Evolutionary conservation across 2,888 invertebrate species (phyloP).

Genomic region (Papilio protenor): DNA sequence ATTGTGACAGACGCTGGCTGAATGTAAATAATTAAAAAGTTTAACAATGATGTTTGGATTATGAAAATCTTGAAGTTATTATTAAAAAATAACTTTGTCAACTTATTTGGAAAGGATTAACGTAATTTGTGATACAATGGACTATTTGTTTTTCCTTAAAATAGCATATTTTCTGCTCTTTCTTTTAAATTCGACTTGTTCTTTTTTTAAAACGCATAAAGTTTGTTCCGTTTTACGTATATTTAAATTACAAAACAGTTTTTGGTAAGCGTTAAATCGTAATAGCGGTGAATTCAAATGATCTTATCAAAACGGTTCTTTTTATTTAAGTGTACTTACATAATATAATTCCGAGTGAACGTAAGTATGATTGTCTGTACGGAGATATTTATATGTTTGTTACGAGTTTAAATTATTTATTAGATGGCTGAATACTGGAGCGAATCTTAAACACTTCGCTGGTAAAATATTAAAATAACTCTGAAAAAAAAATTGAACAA

Average conservation of each 20-base stretch:
- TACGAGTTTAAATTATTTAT: neutral
- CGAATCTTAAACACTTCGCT: too few species aligned
- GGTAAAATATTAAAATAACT: neutral
- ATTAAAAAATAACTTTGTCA: too few species aligned
- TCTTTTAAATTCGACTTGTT: neutral
- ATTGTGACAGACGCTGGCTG: constrained; percentile 7
- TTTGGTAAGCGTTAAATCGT: constrained; percentile 18
- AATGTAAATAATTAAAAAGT: neutral
- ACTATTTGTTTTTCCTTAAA: neutral
- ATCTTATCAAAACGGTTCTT: constrained; percentile 24
- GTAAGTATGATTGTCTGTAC: neutral
- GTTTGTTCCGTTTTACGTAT: neutral
- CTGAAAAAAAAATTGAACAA: neutral
- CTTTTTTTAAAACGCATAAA: neutral
- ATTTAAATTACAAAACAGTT: constrained; percentile 1
- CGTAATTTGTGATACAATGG: too few species aligned
- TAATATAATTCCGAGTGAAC: constrained; percentile 23
- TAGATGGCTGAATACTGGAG: too few species aligned
- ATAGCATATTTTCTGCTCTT: neutral
- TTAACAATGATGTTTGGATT: too few species aligned
- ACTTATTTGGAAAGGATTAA: too few species aligned
- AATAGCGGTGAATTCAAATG: constrained; percentile 6
- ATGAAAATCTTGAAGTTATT: too few species aligned
- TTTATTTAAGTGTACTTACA: constrained; percentile 22
- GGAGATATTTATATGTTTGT: neutral